A percentile compares a stretch with the other conserved stretches of the same genome.
These are phyloP conservation scores for Butastur rufipennis DNA, from an alignment of 2,113 vertebrate genomes.

Conservation along the genomic window DNA sequence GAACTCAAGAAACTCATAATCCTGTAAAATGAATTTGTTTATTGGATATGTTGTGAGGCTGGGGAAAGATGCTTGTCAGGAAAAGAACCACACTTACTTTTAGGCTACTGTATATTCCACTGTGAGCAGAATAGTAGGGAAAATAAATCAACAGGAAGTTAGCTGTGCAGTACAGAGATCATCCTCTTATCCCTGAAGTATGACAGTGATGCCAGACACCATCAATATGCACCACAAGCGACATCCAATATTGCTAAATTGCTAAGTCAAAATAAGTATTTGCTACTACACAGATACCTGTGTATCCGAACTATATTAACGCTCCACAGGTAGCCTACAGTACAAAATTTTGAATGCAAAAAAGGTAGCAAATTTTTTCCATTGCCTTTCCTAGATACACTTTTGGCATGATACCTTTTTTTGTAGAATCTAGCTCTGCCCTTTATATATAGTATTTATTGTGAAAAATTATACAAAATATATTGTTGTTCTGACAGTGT, in stretches of 20 bases:
- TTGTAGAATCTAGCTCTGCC: not conserved
- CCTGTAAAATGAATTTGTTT: not conserved
- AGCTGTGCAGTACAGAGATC: not conserved
- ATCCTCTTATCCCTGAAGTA: not conserved
- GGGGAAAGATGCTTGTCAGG: not conserved
- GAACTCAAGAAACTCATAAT: not conserved
- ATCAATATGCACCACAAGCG: not conserved
- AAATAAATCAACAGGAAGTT: not conserved
- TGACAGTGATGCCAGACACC: not conserved
- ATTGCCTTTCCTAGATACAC: not conserved
- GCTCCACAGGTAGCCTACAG: not conserved
- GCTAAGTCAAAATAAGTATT: not conserved
- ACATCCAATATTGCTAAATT: not conserved
- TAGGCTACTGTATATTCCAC: not conserved
- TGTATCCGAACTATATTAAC: not conserved
- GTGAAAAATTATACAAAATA: not conserved
- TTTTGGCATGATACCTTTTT: not conserved
- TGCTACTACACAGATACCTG: not conserved
- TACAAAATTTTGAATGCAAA: not conserved
- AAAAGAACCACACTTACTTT: not conserved
- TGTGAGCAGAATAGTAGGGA: not conserved
- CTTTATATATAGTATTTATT: not conserved
- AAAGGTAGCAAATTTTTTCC: not conserved
- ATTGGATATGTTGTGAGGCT: not conserved
- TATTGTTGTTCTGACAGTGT: not conserved